Base-by-base conservation (phyloP, 2,797 vertebrate species). In the Miichthys miiuy region DNA sequence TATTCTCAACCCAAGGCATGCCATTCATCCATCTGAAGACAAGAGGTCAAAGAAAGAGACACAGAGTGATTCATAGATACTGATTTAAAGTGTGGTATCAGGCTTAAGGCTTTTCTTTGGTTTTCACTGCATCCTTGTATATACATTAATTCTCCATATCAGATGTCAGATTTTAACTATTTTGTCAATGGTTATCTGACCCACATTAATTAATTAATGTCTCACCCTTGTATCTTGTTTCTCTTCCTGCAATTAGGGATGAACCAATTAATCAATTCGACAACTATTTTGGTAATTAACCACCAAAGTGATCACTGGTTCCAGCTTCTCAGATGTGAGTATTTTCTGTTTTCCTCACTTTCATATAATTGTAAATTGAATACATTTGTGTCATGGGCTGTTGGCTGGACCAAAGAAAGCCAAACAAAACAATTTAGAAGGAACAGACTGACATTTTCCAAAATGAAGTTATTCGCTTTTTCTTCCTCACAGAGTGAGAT, bases 21-120 rank as follows among this genome's bases (percentile, higher is more conserved):
- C 46, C 72, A 86, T 88, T 87, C 83, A 87, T 89, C 73, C 72
- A 85, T 92, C 79, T 74, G 64, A 89, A 84, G 87, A 89, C 65
- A 66, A 44, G 79, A 65, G 66, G 57, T 41, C 47, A 44, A 65
- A 78, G 69, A 72, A 30, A 72, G 60, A 48, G 77, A 81, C 85
- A 85, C 57, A 20, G 80, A 74, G 72, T 79, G 85, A 91, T 87
- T 88, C 84, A 92, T 77, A 75, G 48, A 69, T 66, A 75, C 58
- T 13, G 57, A 61, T 68, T 44, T 71, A 57, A 81, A 78, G 71
- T 17, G 52, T 20, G 11, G 44, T 7, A 55, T 72, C 44, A 72
- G 50, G 44, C 72, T 80, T 44, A 0, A 71, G 62, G 69, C 68
- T 46, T 55, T 67, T 66, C 44, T 61, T 72, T 63, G 34, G 70